Conservation (phyloP, 1,140 invertebrate species). For the Brachionus rubens region DNA sequence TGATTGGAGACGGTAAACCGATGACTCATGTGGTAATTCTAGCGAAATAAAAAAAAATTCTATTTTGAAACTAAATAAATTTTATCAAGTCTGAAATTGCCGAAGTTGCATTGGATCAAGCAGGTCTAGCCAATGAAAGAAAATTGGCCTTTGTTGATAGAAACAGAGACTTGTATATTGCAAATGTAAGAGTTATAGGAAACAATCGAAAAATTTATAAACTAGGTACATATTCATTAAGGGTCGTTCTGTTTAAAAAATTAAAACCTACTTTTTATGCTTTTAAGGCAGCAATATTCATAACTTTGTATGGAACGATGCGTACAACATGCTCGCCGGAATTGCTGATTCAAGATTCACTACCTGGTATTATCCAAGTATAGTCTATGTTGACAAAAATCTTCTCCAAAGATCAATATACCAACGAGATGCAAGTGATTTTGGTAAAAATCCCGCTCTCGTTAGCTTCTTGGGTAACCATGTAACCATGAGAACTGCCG, state of each 20-base stretch:
- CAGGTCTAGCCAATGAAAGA: slow-evolving; percentile 68
- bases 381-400: slow-evolving; percentile 72
- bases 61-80: neutral
- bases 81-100: slow-evolving; percentile 69
- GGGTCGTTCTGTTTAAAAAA: too few species aligned
- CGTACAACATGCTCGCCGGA: slow-evolving; percentile 76
- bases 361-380: slow-evolving; percentile 80
- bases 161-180: slow-evolving; percentile 69
- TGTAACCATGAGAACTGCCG: slow-evolving; percentile 70
- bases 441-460: slow-evolving; percentile 74
- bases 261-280: slow-evolving; percentile 50
- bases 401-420: slow-evolving; percentile 67
- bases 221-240: slow-evolving; percentile 5
- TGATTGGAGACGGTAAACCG: slow-evolving; percentile 68
- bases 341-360: slow-evolving; percentile 75
- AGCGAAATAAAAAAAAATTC: neutral
- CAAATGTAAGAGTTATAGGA: slow-evolving; percentile 6
- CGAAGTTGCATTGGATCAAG: slow-evolving; percentile 74
- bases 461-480: slow-evolving; percentile 74
- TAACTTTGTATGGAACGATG: slow-evolving; percentile 75
- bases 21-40: slow-evolving; percentile 61
- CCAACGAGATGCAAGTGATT: slow-evolving; percentile 69
- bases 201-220: slow-evolving; percentile 19
- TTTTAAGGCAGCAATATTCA: slow-evolving; percentile 66
- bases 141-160: slow-evolving; percentile 75